Evolutionary conservation across 2,113 vertebrate genomes (phyloP).

Genomic region (Eptesicus fuscus): DNA sequence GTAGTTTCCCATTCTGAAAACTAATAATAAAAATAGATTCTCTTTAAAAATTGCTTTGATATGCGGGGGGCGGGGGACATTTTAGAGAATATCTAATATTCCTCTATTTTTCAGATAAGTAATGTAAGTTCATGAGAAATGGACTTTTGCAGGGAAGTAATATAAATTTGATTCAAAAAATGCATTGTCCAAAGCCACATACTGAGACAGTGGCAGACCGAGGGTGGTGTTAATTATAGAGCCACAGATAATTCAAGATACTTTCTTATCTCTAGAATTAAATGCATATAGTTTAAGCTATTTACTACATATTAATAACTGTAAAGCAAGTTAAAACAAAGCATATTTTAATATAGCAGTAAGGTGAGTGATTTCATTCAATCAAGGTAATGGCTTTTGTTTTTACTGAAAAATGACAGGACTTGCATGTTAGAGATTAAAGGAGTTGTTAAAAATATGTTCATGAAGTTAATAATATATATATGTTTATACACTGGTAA

Average conservation of each 20-base stretch:
- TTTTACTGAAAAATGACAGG: not conserved
- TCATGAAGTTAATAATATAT: not conserved
- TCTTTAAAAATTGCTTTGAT: not conserved
- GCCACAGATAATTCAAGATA: not conserved
- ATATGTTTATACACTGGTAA: too few relatives aligned
- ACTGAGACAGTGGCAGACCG: not conserved
- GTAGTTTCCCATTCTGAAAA: not conserved
- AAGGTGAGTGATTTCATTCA: not conserved
- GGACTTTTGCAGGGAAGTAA: not conserved
- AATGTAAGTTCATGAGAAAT: not conserved
- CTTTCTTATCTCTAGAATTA: not conserved
- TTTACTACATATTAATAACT: not conserved
- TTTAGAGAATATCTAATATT: not conserved
- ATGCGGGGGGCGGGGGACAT: not conserved
- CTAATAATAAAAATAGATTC: not conserved
- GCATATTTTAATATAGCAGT: not conserved
- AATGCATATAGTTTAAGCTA: not conserved
- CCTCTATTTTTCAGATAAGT: not conserved
- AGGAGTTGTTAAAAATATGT: not conserved
- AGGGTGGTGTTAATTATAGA: not conserved
- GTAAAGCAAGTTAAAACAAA: not conserved
- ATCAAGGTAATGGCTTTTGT: not conserved
- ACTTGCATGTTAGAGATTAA: not conserved
- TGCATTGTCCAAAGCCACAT: not conserved
- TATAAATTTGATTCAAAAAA: not conserved